Evolutionary conservation across 2,113 vertebrate genomes (phyloP).

Genomic region (Rhipidura dahli): DNA sequence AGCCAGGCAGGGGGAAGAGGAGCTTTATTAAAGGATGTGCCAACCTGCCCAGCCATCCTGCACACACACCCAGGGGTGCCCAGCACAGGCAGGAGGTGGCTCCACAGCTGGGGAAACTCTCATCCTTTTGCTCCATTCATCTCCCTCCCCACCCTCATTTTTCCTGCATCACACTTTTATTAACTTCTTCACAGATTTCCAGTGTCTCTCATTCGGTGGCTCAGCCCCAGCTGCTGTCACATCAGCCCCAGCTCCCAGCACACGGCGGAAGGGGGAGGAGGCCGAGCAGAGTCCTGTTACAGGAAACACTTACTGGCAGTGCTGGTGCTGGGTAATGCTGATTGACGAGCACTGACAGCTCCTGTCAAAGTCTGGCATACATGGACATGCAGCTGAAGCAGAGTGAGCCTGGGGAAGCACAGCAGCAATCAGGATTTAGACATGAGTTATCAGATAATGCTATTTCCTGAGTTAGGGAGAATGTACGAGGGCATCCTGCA

Average conservation of each 20-base stretch:
- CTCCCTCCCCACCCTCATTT: background rate
- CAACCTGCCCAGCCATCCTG: background rate
- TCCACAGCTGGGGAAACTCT: background rate
- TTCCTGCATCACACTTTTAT: background rate
- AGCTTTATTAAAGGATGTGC: background rate
- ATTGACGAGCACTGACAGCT: background rate
- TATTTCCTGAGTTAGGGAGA: background rate
- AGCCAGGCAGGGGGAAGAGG: background rate
- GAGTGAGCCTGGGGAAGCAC: background rate
- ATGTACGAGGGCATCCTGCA: background rate
- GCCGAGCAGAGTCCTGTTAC: background rate
- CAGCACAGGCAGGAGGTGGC: background rate
- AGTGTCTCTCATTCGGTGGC: accelerated
- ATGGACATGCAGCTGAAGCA: background rate
- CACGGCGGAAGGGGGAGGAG: background rate
- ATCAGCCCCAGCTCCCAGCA: background rate
- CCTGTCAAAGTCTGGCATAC: background rate
- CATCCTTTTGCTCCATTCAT: background rate
- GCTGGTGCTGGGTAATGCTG: background rate
- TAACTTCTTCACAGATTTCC: accelerated
- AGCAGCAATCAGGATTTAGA: background rate
- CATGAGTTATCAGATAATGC: background rate
- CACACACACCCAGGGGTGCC: background rate
- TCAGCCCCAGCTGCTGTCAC: background rate
- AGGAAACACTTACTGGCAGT: background rate